Conservation (phyloP, 2,797 vertebrate species). For the Limosa lapponica region DNA sequence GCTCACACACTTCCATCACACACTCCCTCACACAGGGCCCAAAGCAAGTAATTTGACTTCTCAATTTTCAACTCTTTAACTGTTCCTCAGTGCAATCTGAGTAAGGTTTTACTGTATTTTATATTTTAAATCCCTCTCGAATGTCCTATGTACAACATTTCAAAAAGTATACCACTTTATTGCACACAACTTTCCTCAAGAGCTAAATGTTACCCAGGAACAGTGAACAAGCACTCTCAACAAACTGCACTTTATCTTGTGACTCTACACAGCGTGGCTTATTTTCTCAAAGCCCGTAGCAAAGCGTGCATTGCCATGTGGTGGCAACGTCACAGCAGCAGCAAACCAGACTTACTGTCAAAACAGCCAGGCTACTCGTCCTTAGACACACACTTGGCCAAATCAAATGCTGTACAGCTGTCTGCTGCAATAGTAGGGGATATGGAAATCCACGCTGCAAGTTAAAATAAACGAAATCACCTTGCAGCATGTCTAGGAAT, state of each 20-base stretch:
- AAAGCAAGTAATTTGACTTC: neutral
- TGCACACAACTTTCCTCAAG: neutral
- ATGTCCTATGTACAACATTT: neutral
- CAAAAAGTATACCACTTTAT: neutral
- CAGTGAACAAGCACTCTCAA: neutral
- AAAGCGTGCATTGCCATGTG: neutral
- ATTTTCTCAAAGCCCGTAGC: neutral
- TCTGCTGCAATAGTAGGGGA: neutral
- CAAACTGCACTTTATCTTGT: neutral
- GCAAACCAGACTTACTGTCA: neutral
- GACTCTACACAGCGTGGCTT: neutral
- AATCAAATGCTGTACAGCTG: neutral
- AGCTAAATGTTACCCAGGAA: neutral
- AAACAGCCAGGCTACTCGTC: neutral
- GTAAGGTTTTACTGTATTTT: neutral
- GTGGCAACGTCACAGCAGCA: neutral
- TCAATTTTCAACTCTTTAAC: neutral
- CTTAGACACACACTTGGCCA: neutral
- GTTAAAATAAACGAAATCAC: slow-evolving; percentile 35
- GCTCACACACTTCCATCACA: neutral
- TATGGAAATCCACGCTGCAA: neutral
- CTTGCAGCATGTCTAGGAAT: neutral
- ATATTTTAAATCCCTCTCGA: neutral
- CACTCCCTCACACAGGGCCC: neutral
- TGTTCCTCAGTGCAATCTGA: neutral